A percentile compares a stretch with the other conserved stretches of the same genome.
These are phyloP conservation scores for Acanthornis magna DNA, from an alignment of 2,797 vertebrate genomes.

Conservation along the genomic window DNA sequence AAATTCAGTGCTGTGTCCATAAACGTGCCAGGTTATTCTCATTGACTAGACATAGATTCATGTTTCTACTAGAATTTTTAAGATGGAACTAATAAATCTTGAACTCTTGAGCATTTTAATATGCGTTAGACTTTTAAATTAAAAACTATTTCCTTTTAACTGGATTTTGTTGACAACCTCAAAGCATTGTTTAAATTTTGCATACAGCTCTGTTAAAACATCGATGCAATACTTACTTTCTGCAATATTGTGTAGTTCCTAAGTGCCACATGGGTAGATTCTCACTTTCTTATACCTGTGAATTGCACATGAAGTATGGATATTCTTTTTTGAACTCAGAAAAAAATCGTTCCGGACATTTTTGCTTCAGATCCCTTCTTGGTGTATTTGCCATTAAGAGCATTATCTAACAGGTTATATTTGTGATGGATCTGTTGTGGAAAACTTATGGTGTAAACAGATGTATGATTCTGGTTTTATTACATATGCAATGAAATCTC, in stretches of 20 bases:
- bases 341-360: not conserved
- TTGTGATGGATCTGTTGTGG: not conserved
- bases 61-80: constrained; percentile 11
- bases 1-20: not conserved
- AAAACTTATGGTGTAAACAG: not conserved
- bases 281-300: not conserved
- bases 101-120: not conserved
- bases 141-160: not conserved
- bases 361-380: not conserved
- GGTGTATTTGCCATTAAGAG: not conserved
- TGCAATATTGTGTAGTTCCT: not conserved
- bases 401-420: not conserved
- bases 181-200: not conserved
- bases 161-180: not conserved
- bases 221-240: not conserved
- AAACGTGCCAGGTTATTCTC: not conserved
- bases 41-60: not conserved
- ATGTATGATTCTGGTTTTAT: not conserved
- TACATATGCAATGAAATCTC: not conserved
- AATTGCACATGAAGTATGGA: not conserved
- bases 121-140: not conserved
- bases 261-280: not conserved
- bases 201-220: not conserved
- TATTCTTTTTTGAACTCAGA: not conserved
- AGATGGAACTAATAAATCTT: not conserved